Percentiles rank a stretch among this genome's conserved stretches.
phyloP scores from a whole-genome alignment of 2,888 invertebrate species.

The Diarsia dahlii region DNA sequence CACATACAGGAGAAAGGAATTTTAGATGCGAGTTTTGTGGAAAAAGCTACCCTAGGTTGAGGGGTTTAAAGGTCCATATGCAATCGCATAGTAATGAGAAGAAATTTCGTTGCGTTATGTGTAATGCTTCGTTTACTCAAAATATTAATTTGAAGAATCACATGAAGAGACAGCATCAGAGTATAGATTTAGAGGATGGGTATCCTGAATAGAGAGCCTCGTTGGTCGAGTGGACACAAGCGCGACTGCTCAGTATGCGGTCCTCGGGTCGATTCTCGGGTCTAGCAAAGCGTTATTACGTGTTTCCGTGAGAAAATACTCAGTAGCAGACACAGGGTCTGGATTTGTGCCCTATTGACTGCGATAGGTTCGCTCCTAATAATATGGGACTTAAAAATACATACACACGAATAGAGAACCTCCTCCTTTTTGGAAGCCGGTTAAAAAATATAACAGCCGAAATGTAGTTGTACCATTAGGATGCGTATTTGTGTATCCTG shows the following conservation, averaged over 20 bases:
- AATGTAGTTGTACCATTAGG: neutral
- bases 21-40: slow-evolving; percentile 85
- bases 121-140: slow-evolving; percentile 90
- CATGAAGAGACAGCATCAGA: slow-evolving; percentile 86
- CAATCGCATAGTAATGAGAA: slow-evolving; percentile 89
- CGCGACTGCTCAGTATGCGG: neutral
- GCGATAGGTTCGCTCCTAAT: neutral
- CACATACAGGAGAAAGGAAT: slow-evolving; percentile 86
- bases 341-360: neutral
- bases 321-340: neutral
- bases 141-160: slow-evolving; percentile 90
- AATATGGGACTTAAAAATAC: too few relatives aligned
- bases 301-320: neutral
- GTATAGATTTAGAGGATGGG: slow-evolving; percentile 69
- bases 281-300: neutral
- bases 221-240: neutral
- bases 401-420: too few relatives aligned
- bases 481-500: too few relatives aligned
- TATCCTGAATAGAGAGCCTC: slow-evolving; percentile 53
- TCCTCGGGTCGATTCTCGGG: neutral
- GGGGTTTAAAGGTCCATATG: slow-evolving; percentile 89
- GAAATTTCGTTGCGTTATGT: slow-evolving; percentile 88
- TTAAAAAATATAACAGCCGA: too few relatives aligned
- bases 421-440: too few relatives aligned
- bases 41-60: slow-evolving; percentile 82